Percentiles rank a stretch among this genome's conserved stretches.
These are phyloP conservation scores for Musca domestica DNA, from an alignment of 1,140 invertebrate genomes.

Conservation along the genomic window DNA sequence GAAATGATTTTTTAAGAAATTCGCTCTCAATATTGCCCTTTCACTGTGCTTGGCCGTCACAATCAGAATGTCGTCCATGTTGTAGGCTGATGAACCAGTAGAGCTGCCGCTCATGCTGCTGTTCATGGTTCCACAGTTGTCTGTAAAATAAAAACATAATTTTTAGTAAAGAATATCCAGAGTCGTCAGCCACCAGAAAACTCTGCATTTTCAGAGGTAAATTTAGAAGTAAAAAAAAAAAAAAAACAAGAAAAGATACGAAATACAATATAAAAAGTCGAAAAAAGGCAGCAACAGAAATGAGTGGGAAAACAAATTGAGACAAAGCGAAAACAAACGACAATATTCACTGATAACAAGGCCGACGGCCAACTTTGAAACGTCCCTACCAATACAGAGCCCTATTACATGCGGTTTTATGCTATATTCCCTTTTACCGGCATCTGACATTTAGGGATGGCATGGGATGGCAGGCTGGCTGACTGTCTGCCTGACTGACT, in stretches of 20 bases:
- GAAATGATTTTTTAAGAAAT: constrained; percentile 75
- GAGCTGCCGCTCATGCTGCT: constrained; percentile 36
- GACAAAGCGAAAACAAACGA: no score
- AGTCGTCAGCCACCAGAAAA: not conserved
- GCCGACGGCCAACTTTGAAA: no score
- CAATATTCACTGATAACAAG: no score
- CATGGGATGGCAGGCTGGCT: no score
- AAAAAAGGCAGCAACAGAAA: no score
- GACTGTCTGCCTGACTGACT: no score
- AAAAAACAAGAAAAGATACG: constrained; percentile 32
- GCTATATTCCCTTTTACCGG: no score
- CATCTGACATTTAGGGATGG: no score
- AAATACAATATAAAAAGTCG: no score
- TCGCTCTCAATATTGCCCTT: constrained; percentile 72
- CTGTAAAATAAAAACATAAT: constrained; percentile 52
- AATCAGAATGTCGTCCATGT: constrained; percentile 78
- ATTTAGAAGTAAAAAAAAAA: constrained; percentile 38
- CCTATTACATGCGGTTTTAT: no score
- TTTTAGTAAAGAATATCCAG: constrained; percentile 7
- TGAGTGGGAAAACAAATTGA: no score
- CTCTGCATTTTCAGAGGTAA: constrained; percentile 12
- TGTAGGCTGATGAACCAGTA: constrained; percentile 50
- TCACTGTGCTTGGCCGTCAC: constrained; percentile 73
- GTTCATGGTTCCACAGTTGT: constrained; percentile 52
- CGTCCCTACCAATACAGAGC: no score